phyloP scores from a whole-genome alignment of 1,140 invertebrate species.

The Centruroides vittatus region DNA sequence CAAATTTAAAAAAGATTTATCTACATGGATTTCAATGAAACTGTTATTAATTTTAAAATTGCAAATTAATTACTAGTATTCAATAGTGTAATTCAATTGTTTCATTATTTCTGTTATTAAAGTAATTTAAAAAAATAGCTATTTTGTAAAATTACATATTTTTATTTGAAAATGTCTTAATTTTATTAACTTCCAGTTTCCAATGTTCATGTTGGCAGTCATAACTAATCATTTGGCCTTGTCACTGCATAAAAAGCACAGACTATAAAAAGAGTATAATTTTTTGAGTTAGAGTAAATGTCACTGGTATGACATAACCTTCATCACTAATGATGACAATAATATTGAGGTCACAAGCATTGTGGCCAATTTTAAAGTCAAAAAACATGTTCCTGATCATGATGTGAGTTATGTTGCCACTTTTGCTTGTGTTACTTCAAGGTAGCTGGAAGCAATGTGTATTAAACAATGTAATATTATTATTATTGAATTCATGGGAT shows the following conservation, averaged over 20 bases:
- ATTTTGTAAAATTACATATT: too few species aligned
- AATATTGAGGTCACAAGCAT: too few species aligned
- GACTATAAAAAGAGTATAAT: background rate
- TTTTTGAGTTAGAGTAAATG: background rate
- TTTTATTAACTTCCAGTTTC: too few species aligned
- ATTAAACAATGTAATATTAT: background rate
- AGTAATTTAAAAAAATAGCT: too few species aligned
- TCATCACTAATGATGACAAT: background rate
- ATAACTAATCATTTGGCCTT: background rate
- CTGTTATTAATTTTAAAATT: too few species aligned
- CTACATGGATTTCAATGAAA: too few species aligned
- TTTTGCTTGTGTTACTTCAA: background rate
- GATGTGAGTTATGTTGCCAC: background rate
- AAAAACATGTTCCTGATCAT: background rate
- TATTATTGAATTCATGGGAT: background rate
- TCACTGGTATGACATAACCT: background rate
- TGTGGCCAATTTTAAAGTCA: background rate
- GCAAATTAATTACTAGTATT: too few species aligned
- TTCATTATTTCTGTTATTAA: too few species aligned
- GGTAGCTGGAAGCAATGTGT: background rate
- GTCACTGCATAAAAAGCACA: background rate
- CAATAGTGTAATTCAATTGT: too few species aligned
- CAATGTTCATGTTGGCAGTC: too few species aligned
- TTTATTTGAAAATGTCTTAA: too few species aligned
- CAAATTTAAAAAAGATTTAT: too few species aligned